Percentiles rank a stretch among this genome's conserved stretches.
Conservation (phyloP, 2,113 vertebrate species). For the Suricata suricatta region DNA sequence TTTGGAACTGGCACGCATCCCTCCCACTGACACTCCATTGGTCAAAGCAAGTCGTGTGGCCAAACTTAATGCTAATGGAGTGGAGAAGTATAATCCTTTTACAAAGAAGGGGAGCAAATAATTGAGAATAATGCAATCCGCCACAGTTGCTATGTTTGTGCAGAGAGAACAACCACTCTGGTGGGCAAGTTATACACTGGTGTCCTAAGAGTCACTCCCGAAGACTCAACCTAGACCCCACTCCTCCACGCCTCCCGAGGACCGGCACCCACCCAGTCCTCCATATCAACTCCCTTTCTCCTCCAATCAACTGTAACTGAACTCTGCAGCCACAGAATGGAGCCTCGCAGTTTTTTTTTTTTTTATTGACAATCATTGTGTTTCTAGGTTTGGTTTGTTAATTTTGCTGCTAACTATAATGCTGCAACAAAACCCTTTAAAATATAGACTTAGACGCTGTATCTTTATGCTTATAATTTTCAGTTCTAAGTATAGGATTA, state of each 20-base stretch:
- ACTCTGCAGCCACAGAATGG: neutral
- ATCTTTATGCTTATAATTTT: neutral
- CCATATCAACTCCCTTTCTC: neutral
- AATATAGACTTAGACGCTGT: neutral
- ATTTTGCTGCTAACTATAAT: neutral
- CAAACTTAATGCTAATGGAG: neutral
- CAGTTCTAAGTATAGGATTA: neutral
- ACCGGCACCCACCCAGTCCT: too few species aligned
- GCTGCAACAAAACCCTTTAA: conserved; percentile 8
- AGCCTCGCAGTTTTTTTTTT: neutral
- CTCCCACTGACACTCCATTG: neutral
- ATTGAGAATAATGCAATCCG: neutral
- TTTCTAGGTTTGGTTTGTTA: neutral
- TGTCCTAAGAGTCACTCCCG: neutral
- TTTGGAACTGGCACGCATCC: neutral
- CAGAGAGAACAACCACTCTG: neutral
- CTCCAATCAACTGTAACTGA: neutral
- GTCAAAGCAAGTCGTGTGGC: neutral
- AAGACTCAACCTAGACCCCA: neutral
- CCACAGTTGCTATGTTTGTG: neutral
- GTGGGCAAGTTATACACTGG: neutral
- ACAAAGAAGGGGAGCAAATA: neutral
- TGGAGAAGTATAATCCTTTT: neutral
- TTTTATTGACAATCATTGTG: neutral
- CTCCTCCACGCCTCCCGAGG: neutral